Percentiles rank a stretch among this genome's conserved stretches.
These are phyloP conservation scores for Delichon dasypus DNA, from an alignment of 2,797 vertebrate species.

Conservation along the genomic window DNA sequence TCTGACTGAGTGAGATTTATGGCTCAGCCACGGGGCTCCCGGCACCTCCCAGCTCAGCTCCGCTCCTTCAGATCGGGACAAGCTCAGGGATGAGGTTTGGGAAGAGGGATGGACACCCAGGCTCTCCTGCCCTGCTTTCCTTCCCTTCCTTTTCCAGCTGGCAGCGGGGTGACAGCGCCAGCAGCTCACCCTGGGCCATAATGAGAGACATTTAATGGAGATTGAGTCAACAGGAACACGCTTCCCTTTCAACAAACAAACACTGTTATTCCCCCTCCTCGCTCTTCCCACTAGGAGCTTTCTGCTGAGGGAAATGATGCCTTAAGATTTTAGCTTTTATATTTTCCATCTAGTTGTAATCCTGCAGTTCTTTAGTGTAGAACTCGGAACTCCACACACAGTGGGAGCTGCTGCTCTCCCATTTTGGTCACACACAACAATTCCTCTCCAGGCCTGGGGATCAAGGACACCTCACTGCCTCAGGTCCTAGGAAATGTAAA, in stretches of 20 bases:
- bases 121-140: background rate
- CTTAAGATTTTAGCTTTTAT: background rate
- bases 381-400: background rate
- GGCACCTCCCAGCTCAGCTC: background rate
- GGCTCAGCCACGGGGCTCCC: constrained; percentile 33
- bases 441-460: background rate
- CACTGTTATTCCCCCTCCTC: background rate
- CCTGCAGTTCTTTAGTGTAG: rapidly evolving
- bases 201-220: constrained; percentile 6
- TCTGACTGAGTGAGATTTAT: constrained; percentile 68
- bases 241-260: constrained; percentile 28
- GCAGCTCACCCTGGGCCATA: constrained; percentile 4
- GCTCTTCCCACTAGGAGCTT: background rate
- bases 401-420: background rate
- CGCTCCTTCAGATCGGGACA: background rate
- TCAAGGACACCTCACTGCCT: background rate
- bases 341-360: background rate
- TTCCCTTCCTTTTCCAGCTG: background rate
- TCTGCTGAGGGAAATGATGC: background rate
- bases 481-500: rapidly evolving
- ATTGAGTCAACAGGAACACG: constrained; percentile 30
- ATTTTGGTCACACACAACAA: background rate
- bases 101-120: rapidly evolving
- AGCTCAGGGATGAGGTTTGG: background rate
- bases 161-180: background rate